Conservation (phyloP, 2,888 invertebrate species). For the Dryococelus australis region DNA sequence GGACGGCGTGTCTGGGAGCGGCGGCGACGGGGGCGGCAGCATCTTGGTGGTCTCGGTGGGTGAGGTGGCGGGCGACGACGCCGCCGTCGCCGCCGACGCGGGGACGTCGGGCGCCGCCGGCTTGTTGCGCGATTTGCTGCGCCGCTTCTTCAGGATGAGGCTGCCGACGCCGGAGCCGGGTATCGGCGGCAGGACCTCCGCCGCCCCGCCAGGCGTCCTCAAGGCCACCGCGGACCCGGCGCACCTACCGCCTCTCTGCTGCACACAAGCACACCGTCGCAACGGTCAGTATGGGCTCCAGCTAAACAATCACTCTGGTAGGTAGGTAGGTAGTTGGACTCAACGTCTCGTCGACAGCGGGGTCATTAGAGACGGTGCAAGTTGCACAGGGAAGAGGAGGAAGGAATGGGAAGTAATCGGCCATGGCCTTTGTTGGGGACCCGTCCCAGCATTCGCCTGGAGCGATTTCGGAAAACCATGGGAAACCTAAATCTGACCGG, state of each 20-base stretch:
- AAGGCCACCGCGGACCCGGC: constrained; percentile 17
- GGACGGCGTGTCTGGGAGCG: constrained; percentile 56
- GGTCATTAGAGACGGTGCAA: too few species aligned
- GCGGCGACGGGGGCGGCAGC: constrained; percentile 47
- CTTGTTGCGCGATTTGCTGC: constrained; percentile 68
- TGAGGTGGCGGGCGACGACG: constrained; percentile 56
- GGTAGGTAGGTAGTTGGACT: too few species aligned
- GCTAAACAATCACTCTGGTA: too few species aligned
- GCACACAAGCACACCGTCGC: too few species aligned
- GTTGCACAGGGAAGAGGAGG: too few species aligned
- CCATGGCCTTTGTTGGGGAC: too few species aligned
- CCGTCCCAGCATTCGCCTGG: too few species aligned
- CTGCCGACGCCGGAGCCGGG: constrained; percentile 61
- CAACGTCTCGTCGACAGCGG: too few species aligned
- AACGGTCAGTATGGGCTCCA: too few species aligned
- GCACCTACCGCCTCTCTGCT: constrained; percentile 48
- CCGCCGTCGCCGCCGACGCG: constrained; percentile 64
- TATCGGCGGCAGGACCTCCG: constrained; percentile 39
- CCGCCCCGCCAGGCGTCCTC: constrained; percentile 33
- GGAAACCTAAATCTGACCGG: too few species aligned
- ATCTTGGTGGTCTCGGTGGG: constrained; percentile 25
- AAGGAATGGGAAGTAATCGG: too few species aligned
- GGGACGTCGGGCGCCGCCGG: constrained; percentile 61
- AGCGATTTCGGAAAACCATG: too few species aligned
- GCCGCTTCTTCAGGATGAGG: constrained; percentile 62